Percentiles rank a stretch among this genome's conserved stretches.
These are phyloP conservation scores for Dendrocopos noguchii DNA, from an alignment of 2,113 vertebrate genomes.

Conservation along the genomic window DNA sequence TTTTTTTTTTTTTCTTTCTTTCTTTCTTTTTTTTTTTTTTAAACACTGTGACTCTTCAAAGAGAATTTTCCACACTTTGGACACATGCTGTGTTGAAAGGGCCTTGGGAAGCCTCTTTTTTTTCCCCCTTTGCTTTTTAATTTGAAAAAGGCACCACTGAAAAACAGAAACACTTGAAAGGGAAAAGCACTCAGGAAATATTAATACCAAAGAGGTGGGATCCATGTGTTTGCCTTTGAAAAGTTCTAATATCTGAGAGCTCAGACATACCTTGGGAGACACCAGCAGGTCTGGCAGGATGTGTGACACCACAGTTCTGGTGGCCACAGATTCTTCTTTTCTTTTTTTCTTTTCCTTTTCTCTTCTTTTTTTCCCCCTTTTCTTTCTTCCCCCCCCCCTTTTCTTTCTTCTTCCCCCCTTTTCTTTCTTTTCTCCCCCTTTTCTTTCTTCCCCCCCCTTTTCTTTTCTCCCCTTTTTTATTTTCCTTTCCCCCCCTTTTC, in stretches of 20 bases:
- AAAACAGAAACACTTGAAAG: conserved; percentile 56
- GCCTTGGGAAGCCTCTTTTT: conserved; percentile 2
- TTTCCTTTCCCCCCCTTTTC: no score
- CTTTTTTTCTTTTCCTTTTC: not conserved
- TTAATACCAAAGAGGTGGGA: conserved; percentile 50
- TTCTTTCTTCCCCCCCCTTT: no score
- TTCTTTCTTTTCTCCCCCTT: no score
- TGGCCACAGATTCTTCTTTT: not conserved
- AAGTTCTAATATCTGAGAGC: not conserved
- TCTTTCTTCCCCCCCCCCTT: no score
- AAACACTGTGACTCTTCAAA: conserved; percentile 45
- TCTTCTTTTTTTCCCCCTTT: no score
- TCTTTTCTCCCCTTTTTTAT: no score
- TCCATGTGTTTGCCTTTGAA: conserved; percentile 56
- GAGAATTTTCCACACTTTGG: conserved; percentile 40
- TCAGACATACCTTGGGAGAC: not conserved
- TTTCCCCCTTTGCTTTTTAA: not conserved
- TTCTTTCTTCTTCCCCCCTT: no score
- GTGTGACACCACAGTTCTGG: not conserved
- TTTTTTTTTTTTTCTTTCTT: not conserved
- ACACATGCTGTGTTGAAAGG: conserved; percentile 64
- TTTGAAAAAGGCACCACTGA: conserved; percentile 30
- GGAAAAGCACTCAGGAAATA: conserved; percentile 57
- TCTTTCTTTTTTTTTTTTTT: not conserved
- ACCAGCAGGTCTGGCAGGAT: not conserved